Percentiles rank a stretch among this genome's conserved stretches.
These are phyloP conservation scores for Epirrhoe tristata DNA, from an alignment of 2,888 invertebrate species.

Conservation along the genomic window DNA sequence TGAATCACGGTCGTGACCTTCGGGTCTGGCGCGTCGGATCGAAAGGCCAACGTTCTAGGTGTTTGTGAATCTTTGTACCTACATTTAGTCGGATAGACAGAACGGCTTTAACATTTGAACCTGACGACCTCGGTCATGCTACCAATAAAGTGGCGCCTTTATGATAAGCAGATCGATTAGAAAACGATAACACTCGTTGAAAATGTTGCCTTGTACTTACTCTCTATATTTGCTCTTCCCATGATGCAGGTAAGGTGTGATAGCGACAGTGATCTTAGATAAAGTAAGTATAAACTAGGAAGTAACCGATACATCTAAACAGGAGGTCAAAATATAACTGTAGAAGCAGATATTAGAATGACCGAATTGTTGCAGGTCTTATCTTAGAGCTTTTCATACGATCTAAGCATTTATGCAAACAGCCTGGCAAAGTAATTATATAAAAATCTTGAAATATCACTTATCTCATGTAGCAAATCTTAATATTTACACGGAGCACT, in stretches of 20 bases:
- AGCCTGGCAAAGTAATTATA: conserved; percentile 10
- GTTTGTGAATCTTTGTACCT: conserved; percentile 58
- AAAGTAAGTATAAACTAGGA: no score
- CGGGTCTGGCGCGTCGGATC: conserved; percentile 41
- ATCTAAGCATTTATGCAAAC: conserved; percentile 25
- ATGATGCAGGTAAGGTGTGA: no score
- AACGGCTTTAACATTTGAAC: conserved; percentile 44
- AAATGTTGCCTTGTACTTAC: background rate
- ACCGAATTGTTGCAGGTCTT: no score
- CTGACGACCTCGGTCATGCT: conserved; percentile 57
- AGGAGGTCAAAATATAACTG: no score
- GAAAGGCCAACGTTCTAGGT: conserved; percentile 71
- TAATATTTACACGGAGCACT: conserved; percentile 22
- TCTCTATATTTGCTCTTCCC: no score
- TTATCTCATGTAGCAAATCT: conserved; percentile 20
- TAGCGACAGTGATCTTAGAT: no score
- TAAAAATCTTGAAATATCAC: conserved; percentile 18
- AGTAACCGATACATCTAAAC: no score
- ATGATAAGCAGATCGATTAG: conserved; percentile 27
- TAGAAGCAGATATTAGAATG: no score
- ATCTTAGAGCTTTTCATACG: background rate
- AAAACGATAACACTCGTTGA: conserved; percentile 1
- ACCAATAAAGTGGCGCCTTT: conserved; percentile 39
- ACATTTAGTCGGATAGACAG: conserved; percentile 27
- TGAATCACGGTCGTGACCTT: conserved; percentile 59